These are phyloP conservation scores for Prietella phreatophila DNA, from an alignment of 2,113 vertebrate genomes.

Conservation along the genomic window DNA sequence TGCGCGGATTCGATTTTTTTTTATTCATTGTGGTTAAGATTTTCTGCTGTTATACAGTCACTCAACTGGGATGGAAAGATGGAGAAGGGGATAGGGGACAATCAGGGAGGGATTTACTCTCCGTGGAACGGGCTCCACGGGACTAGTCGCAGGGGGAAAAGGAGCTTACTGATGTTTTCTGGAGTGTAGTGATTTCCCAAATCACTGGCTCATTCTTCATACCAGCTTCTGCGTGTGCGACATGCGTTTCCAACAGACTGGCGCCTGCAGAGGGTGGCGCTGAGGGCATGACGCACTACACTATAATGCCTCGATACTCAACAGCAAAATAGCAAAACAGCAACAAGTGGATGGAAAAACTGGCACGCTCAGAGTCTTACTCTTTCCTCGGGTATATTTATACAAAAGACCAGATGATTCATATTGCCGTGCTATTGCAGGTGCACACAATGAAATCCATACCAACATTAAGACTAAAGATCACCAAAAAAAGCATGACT, in stretches of 20 bases:
- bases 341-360: background rate
- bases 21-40: background rate
- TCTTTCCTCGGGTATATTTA: background rate
- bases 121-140: slow-evolving; percentile 7
- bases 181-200: background rate
- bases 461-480: background rate
- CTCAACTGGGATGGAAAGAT: background rate
- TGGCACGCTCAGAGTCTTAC: background rate
- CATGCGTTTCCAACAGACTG: slow-evolving; percentile 5
- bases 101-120: background rate
- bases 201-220: slow-evolving; percentile 28
- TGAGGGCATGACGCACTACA: slow-evolving; percentile 21
- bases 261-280: background rate
- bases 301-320: slow-evolving; percentile 14
- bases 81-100: background rate
- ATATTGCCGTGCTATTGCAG: background rate
- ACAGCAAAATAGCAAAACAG: background rate
- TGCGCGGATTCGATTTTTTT: background rate
- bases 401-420: background rate
- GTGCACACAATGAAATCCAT: background rate
- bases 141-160: slow-evolving; percentile 17
- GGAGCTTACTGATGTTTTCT: slow-evolving; percentile 46
- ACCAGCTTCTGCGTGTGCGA: slow-evolving; percentile 41
- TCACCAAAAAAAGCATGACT: background rate
- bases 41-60: slow-evolving; percentile 32